Base-by-base conservation (phyloP, 2,797 vertebrate species). In the Hyperoplus immaculatus region DNA sequence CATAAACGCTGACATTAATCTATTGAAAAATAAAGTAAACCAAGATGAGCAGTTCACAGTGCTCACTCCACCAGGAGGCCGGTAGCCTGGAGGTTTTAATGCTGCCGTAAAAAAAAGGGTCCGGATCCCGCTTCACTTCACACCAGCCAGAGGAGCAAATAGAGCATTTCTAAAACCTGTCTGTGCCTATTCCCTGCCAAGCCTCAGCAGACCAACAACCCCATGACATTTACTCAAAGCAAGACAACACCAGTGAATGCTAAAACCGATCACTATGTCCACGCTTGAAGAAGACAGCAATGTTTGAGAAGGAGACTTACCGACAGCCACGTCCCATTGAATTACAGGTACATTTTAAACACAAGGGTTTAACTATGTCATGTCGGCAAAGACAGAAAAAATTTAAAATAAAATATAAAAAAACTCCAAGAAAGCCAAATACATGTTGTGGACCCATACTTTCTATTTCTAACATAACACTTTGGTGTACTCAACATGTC, bases 301-400 rank as follows among this genome's bases (percentile, higher is more conserved):
- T 56, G 14, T 68, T 68, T 83, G 85, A 86, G 29, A 15, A 11
- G 82, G 50, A 90, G 64, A 64, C 71, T 47, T 70, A 73, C 77
- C 73, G 88, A 88, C 73, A 87, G 67, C 43, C 51, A n/a, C 60
- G 61, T 80, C 78, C 53, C 80, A 71, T 54, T 55, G 53, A 59
- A 72, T 77, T 79, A 80, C 78, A 77, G 80, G 77, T 75, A 71
- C 12, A 42, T 82, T 54, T 63, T 1, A 43, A 66, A n/a, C 64
- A 80, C 53, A 56, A 10, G 39, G 3, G n/a, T 6, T 54, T 59
- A 6, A 15, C 43, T 4, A 13, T 62, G 7, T 58, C 18, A 15
- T n/a, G 61, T 69, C 49, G 36, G 21, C 29, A n/a, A 9, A 0
- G 29, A 15, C n/a, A 12, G 8, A 38, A 39, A 12, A 55, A 5